Conservation (phyloP, 2,797 vertebrate species). For the Staurois parvus region DNA sequence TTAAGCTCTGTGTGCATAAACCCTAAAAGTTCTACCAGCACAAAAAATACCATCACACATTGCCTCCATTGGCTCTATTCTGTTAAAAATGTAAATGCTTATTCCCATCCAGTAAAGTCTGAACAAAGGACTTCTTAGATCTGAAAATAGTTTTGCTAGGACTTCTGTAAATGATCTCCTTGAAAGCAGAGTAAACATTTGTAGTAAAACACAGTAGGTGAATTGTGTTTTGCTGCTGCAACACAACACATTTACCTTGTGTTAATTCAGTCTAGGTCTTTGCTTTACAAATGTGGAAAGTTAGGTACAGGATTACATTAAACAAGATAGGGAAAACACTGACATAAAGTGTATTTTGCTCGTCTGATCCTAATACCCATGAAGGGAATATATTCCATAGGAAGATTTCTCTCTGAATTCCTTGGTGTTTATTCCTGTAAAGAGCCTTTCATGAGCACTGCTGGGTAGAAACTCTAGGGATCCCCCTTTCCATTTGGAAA, state of each 20-base stretch:
- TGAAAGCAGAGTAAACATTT: background rate
- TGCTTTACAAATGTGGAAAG: background rate
- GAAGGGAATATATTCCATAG: slow-evolving; percentile 5
- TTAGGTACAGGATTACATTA: background rate
- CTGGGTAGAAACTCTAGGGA: slow-evolving; percentile 41
- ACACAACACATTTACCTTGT: background rate
- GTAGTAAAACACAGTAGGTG: background rate
- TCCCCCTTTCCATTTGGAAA: slow-evolving; percentile 38
- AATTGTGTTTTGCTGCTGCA: background rate
- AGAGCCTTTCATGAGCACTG: slow-evolving; percentile 44
- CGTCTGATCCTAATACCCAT: background rate
- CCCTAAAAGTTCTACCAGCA: background rate
- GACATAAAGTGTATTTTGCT: slow-evolving; percentile 27
- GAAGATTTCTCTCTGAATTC: slow-evolving; percentile 31
- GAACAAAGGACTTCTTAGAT: background rate
- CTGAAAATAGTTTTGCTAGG: background rate
- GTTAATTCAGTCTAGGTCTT: background rate
- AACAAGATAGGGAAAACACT: background rate
- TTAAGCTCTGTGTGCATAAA: too few species aligned
- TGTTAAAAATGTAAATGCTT: background rate
- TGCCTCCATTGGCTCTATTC: too few species aligned
- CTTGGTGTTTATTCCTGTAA: slow-evolving; percentile 19
- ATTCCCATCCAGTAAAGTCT: background rate
- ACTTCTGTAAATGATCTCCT: background rate
- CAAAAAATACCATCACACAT: background rate